These are phyloP conservation scores for Dione juno DNA, from an alignment of 2,888 invertebrate species.

Conservation along the genomic window DNA sequence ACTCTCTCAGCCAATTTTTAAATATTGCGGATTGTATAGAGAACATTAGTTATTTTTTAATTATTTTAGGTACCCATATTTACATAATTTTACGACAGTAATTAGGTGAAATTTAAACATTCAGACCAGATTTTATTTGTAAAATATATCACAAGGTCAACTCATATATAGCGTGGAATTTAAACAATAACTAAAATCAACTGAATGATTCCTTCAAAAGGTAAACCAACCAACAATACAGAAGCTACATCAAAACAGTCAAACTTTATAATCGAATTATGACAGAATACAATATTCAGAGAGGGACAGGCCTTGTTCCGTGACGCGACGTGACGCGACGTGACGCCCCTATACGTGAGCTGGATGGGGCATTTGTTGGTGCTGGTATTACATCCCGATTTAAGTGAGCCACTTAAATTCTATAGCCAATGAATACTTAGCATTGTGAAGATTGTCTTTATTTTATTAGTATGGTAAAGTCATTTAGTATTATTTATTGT, in stretches of 20 bases:
- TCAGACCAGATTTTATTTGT: no score
- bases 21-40: no score
- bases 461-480: no score
- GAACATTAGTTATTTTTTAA: no score
- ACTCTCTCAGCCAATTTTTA: no score
- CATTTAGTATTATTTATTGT: no score
- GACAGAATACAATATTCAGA: slow-evolving; percentile 25
- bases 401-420: slow-evolving; percentile 16
- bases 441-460: neutral
- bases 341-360: slow-evolving; percentile 17
- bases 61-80: no score
- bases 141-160: no score
- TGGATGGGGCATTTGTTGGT: slow-evolving; percentile 1
- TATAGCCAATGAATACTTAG: slow-evolving; percentile 6
- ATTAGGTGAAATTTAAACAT: no score
- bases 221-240: neutral
- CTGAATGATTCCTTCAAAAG: neutral
- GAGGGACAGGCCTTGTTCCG: neutral
- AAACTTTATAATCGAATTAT: slow-evolving; percentile 18
- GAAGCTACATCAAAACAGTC: slow-evolving; percentile 2
- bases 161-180: no score
- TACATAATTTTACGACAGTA: no score
- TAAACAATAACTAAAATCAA: no score
- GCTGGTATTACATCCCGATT: neutral
- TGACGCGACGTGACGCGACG: slow-evolving; percentile 9